These are phyloP conservation scores for Bambusicola thoracicus DNA, from an alignment of 2,113 vertebrate genomes.

Conservation along the genomic window DNA sequence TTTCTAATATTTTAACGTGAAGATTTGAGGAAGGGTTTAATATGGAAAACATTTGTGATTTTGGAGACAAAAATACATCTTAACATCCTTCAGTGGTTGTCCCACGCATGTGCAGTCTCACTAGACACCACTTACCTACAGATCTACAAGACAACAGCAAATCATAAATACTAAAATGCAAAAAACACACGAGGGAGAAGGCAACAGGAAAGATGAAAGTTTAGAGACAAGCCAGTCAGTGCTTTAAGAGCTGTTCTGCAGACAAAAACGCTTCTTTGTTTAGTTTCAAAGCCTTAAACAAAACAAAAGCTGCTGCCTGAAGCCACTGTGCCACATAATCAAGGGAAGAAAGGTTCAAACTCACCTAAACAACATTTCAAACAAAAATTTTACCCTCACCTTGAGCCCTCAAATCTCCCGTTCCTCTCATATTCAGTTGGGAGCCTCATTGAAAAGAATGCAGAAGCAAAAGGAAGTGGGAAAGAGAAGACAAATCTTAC, in stretches of 20 bases:
- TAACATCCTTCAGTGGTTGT: background rate
- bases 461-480: slow-evolving; percentile 80
- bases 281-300: slow-evolving; percentile 39
- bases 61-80: background rate
- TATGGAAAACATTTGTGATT: background rate
- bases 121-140: background rate
- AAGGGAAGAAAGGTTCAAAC: slow-evolving; percentile 52
- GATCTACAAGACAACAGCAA: slow-evolving; percentile 29
- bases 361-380: slow-evolving; percentile 68
- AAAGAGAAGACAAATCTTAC: slow-evolving; percentile 85
- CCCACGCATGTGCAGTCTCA: slow-evolving; percentile 1
- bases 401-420: slow-evolving; percentile 99
- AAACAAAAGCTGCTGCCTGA: slow-evolving; percentile 49
- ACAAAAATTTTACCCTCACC: slow-evolving; percentile 89
- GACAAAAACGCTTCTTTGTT: slow-evolving; percentile 54
- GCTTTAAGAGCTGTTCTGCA: slow-evolving; percentile 54
- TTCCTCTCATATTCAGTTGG: slow-evolving; percentile 98
- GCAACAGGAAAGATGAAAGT: slow-evolving; percentile 39
- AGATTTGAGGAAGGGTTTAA: background rate
- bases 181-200: slow-evolving; percentile 20
- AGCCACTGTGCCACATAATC: slow-evolving; percentile 33
- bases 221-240: slow-evolving; percentile 39
- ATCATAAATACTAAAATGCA: background rate
- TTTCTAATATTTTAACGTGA: background rate
- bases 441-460: slow-evolving; percentile 88